A percentile compares a stretch with the other conserved stretches of the same genome.
Conservation (phyloP, 2,888 invertebrate species). For the Trichopoda pennipes region DNA sequence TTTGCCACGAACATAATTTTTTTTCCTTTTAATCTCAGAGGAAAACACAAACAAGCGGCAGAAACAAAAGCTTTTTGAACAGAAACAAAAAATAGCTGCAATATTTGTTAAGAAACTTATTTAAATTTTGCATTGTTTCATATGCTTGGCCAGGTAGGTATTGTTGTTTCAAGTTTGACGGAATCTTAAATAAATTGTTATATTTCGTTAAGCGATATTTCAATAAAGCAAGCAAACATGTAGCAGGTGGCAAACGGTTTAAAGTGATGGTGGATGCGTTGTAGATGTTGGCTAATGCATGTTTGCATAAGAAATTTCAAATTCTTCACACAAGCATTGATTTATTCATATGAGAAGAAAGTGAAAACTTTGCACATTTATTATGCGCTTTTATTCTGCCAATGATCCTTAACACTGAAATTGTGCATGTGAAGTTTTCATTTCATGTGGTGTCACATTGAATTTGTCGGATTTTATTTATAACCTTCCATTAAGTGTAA, state of each 20-base stretch:
- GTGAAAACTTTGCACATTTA: constrained; percentile 12
- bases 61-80: constrained; percentile 6
- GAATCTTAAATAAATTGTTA: constrained; percentile 61
- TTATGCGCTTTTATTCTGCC: constrained; percentile 5
- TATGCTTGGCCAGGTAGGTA: neutral
- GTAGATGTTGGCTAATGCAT: neutral
- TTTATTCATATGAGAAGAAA: constrained; percentile 22
- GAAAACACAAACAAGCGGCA: neutral
- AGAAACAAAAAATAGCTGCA: constrained; percentile 19
- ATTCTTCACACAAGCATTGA: neutral
- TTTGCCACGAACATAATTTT: constrained; percentile 19
- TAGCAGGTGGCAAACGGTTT: constrained; percentile 17
- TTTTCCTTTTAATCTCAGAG: neutral
- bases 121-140: constrained; percentile 40
- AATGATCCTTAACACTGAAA: constrained; percentile 13
- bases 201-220: constrained; percentile 63
- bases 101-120: constrained; percentile 44
- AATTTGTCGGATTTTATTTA: constrained; percentile 27
- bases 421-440: constrained; percentile 31
- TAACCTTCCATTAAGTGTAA: constrained; percentile 7
- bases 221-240: neutral
- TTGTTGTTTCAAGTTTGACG: constrained; percentile 7
- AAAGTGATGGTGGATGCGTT: neutral
- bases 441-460: constrained; percentile 22
- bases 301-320: neutral